Conservation (phyloP, 2,797 vertebrate species). For the Anniella stebbinsi region DNA sequence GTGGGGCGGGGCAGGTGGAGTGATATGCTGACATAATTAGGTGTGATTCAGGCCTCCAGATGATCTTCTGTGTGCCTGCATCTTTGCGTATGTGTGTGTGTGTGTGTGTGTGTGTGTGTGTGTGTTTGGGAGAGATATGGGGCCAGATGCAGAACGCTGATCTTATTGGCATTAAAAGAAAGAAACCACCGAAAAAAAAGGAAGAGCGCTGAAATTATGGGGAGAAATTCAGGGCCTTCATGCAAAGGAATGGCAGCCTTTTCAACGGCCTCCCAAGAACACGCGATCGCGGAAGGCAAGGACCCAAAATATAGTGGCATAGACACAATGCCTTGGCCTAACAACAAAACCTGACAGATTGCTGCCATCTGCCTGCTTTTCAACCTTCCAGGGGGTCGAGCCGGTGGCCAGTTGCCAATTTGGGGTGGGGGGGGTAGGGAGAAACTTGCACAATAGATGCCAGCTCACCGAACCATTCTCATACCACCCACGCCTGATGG, state of each 20-base stretch:
- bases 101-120: no score
- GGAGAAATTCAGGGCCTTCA: background rate
- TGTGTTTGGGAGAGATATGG: no score
- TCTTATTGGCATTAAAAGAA: no score
- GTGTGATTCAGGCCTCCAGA: background rate
- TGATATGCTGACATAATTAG: background rate
- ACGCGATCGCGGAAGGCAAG: background rate
- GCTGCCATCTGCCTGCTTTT: slow-evolving; percentile 79
- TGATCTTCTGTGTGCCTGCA: background rate
- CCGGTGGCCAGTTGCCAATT: slow-evolving; percentile 57
- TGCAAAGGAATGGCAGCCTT: background rate
- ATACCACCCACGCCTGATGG: background rate
- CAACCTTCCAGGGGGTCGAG: slow-evolving; percentile 49
- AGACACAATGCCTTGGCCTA: slow-evolving; percentile 24
- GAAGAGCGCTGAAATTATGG: background rate
- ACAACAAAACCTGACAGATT: slow-evolving; percentile 74
- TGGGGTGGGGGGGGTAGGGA: background rate
- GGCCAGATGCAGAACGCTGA: no score
- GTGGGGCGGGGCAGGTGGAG: no score
- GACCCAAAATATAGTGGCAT: slow-evolving; percentile 34
- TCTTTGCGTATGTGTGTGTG: no score
- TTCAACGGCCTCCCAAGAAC: background rate
- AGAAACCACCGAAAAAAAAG: no score
- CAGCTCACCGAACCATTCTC: background rate
- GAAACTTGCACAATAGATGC: slow-evolving; percentile 4